Conservation (phyloP, 2,888 invertebrate genomes). For the Orchestes rusci region DNA sequence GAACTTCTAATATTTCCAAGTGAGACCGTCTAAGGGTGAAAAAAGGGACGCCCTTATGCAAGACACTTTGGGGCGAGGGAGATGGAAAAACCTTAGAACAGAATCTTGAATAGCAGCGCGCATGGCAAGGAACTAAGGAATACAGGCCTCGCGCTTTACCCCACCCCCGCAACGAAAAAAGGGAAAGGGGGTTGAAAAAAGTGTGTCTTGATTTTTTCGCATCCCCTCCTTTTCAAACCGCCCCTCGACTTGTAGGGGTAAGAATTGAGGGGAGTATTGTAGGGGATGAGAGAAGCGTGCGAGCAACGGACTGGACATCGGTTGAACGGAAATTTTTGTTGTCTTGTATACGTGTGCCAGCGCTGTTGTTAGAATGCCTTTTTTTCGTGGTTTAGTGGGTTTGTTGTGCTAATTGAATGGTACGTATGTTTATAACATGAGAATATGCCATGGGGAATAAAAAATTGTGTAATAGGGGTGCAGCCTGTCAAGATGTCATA, state of each 20-base stretch:
- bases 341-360: neutral
- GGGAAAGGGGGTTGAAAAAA: slow-evolving; percentile 36
- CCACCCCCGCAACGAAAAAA: slow-evolving; percentile 31
- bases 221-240: slow-evolving; percentile 38
- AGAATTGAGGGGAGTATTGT: slow-evolving; percentile 25
- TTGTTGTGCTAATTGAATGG: too few species aligned
- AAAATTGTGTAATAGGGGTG: too few species aligned
- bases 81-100: slow-evolving; percentile 43
- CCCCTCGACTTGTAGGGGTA: too few species aligned
- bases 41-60: slow-evolving; percentile 37
- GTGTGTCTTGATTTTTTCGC: slow-evolving; percentile 41
- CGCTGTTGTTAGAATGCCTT: too few species aligned
- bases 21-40: slow-evolving; percentile 40
- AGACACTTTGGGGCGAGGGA: slow-evolving; percentile 37
- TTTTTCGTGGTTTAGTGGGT: too few species aligned
- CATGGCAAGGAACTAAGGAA: slow-evolving; percentile 43
- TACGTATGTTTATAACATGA: too few species aligned
- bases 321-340: neutral
- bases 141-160: slow-evolving; percentile 32
- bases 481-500: too few species aligned
- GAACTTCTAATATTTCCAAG: slow-evolving; percentile 37
- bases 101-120: slow-evolving; percentile 40
- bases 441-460: too few species aligned
- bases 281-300: slow-evolving; percentile 22
- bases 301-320: slow-evolving; percentile 15